Percentiles rank a stretch among this genome's conserved stretches.
Conservation (phyloP, 1,140 invertebrate species). For the Archivesica marissinica region DNA sequence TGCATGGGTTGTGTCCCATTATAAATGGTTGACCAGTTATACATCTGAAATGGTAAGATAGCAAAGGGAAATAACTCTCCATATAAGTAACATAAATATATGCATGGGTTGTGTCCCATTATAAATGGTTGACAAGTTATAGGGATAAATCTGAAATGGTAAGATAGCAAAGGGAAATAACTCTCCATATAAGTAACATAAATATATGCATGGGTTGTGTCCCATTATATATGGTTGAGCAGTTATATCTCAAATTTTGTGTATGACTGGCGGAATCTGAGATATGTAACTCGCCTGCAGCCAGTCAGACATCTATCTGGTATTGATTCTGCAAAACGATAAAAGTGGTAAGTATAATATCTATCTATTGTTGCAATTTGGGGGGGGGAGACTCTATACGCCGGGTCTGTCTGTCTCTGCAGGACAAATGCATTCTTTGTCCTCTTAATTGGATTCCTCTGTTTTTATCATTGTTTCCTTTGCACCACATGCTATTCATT, state of each 20-base stretch:
- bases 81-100: neutral
- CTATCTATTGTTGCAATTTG: no score
- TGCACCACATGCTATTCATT: no score
- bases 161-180: neutral
- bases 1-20: neutral
- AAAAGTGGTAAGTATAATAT: no score
- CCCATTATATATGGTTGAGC: neutral
- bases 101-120: neutral
- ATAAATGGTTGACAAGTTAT: neutral
- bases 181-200: neutral
- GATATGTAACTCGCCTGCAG: no score
- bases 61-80: neutral
- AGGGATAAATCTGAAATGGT: slow-evolving; percentile 37
- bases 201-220: neutral
- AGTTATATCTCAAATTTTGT: neutral
- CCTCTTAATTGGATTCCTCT: no score
- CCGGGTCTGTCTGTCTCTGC: no score
- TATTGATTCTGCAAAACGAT: no score
- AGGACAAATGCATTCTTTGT: no score
- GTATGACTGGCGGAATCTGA: no score
- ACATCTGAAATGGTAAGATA: slow-evolving; percentile 9
- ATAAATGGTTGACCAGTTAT: neutral
- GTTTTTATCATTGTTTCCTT: no score
- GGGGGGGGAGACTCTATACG: no score
- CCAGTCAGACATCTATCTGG: no score